These are phyloP conservation scores for Gopherus evgoodei DNA, from an alignment of 2,113 vertebrate genomes.

Conservation along the genomic window DNA sequence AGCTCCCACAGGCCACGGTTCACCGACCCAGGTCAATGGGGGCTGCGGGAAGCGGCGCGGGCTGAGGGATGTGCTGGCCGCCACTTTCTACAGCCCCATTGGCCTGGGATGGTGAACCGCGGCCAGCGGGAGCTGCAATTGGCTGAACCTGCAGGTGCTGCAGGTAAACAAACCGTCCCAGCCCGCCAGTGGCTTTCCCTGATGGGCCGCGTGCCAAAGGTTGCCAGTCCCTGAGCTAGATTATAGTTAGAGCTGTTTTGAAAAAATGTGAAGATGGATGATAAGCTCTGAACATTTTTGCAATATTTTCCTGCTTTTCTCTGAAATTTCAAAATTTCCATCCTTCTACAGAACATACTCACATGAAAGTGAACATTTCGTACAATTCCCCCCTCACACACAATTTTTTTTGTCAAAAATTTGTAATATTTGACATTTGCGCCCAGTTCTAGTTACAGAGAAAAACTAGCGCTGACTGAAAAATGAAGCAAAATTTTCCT, in stretches of 20 bases:
- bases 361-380: neutral
- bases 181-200: too few species aligned
- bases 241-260: neutral
- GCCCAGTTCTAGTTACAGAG: neutral
- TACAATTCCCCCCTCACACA: neutral
- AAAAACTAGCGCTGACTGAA: neutral
- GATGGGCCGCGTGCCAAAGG: too few species aligned
- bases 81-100: too few species aligned
- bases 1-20: too few species aligned
- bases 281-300: neutral
- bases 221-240: neutral
- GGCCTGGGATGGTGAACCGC: too few species aligned
- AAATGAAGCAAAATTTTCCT: neutral
- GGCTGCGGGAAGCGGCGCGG: too few species aligned
- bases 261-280: neutral
- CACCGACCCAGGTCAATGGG: too few species aligned
- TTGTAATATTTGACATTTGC: neutral
- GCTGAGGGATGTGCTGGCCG: too few species aligned
- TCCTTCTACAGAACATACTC: neutral
- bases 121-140: too few species aligned
- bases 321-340: neutral
- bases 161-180: too few species aligned
- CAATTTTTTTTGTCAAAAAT: neutral
- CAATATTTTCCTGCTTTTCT: neutral
- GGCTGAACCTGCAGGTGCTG: too few species aligned